phyloP scores from a whole-genome alignment of 2,888 invertebrate genomes.

The Tanypteryx hageni region DNA sequence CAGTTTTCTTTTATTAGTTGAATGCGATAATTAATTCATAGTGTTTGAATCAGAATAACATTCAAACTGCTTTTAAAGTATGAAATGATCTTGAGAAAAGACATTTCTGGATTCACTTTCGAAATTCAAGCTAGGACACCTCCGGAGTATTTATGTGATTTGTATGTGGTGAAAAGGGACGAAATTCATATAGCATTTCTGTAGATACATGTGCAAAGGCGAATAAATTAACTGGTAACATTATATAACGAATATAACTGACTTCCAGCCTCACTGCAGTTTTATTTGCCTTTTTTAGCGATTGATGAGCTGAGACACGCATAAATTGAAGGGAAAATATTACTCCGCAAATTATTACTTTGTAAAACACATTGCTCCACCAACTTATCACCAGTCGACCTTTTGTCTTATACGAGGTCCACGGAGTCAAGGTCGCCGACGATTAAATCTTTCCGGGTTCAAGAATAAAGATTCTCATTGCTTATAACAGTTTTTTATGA shows the following conservation, averaged over 20 bases:
- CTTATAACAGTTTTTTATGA: too few relatives aligned
- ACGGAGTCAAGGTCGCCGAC: not conserved
- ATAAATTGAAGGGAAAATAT: not conserved
- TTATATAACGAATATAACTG: not conserved
- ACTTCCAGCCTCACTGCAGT: not conserved
- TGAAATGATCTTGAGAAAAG: too few relatives aligned
- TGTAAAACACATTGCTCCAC: not conserved
- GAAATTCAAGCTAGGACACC: too few relatives aligned
- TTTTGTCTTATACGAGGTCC: not conserved
- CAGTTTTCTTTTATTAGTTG: too few relatives aligned
- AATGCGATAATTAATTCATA: too few relatives aligned
- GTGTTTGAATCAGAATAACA: too few relatives aligned
- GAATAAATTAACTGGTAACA: not conserved
- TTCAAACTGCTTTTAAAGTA: too few relatives aligned
- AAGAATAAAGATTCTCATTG: too few relatives aligned
- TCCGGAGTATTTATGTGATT: not conserved
- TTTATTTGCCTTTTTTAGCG: slow-evolving; percentile 6
- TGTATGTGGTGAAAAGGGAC: not conserved
- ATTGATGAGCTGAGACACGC: not conserved
- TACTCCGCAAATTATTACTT: not conserved
- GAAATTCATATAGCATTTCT: not conserved
- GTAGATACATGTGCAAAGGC: not conserved
- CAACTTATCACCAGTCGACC: not conserved
- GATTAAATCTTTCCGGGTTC: not conserved
- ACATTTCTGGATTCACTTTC: too few relatives aligned